phyloP scores from a whole-genome alignment of 1,140 invertebrate genomes.

The Diorhabda sublineata region DNA sequence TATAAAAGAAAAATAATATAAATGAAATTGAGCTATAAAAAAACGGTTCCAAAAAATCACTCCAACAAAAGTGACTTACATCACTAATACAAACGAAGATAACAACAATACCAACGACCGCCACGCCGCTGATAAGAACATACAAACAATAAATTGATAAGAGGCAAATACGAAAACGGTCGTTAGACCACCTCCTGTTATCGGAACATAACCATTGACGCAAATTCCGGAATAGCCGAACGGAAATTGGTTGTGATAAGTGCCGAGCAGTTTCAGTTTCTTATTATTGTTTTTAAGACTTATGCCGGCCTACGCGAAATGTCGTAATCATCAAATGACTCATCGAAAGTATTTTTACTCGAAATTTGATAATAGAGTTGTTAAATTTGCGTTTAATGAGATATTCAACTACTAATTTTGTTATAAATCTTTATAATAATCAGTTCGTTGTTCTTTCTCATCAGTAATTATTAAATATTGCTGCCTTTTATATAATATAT shows the following conservation, averaged over 20 bases:
- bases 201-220: neutral
- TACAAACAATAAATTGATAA: neutral
- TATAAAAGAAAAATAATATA: too few relatives aligned
- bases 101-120: constrained; percentile 1
- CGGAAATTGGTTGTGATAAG: neutral
- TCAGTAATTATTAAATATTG: too few relatives aligned
- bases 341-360: too few relatives aligned
- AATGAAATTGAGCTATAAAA: neutral
- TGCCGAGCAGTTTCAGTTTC: neutral
- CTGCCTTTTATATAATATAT: too few relatives aligned
- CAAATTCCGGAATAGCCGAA: neutral
- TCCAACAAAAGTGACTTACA: neutral
- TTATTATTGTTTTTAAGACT: neutral
- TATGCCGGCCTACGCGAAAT: too few relatives aligned
- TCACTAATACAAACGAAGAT: neutral
- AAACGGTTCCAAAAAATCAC: neutral
- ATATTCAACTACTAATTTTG: too few relatives aligned
- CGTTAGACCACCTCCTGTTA: neutral
- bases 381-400: too few relatives aligned
- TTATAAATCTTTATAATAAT: too few relatives aligned
- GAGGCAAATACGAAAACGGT: neutral
- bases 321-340: too few relatives aligned
- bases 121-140: neutral
- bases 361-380: too few relatives aligned
- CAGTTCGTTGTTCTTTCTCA: too few relatives aligned